These are phyloP conservation scores for Sinohyriopsis cumingii DNA, from an alignment of 2,888 invertebrate species.

Conservation along the genomic window DNA sequence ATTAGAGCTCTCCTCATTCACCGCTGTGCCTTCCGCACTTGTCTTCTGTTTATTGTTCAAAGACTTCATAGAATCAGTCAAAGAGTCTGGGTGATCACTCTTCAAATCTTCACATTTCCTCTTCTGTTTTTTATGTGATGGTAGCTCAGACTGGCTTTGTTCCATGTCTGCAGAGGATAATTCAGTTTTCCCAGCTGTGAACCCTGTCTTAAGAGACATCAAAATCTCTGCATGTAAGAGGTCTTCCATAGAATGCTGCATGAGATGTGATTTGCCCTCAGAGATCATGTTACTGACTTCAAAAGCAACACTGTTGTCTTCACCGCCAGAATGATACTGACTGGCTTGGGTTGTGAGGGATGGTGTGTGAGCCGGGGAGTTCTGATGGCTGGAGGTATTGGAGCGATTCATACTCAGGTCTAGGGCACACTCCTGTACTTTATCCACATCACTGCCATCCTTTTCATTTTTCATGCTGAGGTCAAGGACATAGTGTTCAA, in stretches of 20 bases:
- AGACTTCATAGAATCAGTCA: constrained; percentile 4
- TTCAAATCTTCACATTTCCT: neutral
- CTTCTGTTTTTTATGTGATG: constrained; percentile 6
- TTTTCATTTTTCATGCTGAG: constrained; percentile 20
- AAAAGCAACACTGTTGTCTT: constrained; percentile 5
- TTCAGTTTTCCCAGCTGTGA: constrained; percentile 19
- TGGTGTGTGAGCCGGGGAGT: constrained; percentile 1
- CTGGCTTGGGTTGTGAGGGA: too few relatives aligned
- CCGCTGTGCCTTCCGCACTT: too few relatives aligned
- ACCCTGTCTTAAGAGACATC: constrained; percentile 25
- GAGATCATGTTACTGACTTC: constrained; percentile 2
- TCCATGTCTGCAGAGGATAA: constrained; percentile 8
- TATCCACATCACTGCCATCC: neutral
- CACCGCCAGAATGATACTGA: neutral
- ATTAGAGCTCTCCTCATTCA: neutral
- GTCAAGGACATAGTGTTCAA: constrained; percentile 30
- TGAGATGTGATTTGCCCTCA: constrained; percentile 11
- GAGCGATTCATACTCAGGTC: constrained; percentile 22
- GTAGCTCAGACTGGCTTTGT: neutral
- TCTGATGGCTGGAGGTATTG: constrained; percentile 8
- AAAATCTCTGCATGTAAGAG: constrained; percentile 39
- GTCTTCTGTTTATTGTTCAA: neutral
- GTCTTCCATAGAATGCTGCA: constrained; percentile 35
- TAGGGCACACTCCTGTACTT: constrained; percentile 19
- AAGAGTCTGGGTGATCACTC: constrained; percentile 4